Evolutionary conservation across 2,888 invertebrate species (phyloP), one percentile per base, ranked within the genome.

Genomic region (Dryobotodes eremita): DNA sequence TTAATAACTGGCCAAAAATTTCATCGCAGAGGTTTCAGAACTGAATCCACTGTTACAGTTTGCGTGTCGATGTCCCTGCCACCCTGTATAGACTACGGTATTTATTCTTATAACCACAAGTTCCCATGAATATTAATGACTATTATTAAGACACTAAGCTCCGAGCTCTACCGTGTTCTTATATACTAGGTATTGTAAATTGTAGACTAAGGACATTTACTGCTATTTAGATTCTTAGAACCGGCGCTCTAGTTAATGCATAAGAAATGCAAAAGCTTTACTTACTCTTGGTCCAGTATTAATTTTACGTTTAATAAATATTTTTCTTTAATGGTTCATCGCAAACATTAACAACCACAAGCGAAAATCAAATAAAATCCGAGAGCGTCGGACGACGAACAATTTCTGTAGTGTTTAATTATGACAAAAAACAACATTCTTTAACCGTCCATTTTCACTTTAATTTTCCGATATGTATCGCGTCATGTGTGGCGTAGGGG

Each of bases 391-490:
- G 23, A 75, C 36, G 11, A n/a, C 13, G 23, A 61, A 65, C 50
- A 70, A 74, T 70, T 70, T 74, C 57, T 70, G 31, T 26, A 57
- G 7, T 48, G 62, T 71, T 66, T 64, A 73, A 80, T 77, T 70
- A 78, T 26, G 31, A 50, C 31, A 23, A 53, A 48, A 68, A 82
- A 77, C 75, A 0, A 71, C 69, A 70, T 65, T 61, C 23, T 46
- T 42, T 62, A 17, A 26, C 17, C 23, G 36, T 53, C 46, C 66
- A 74, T 79, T 80, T 77, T 71, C 65, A 77, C 26, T 86, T 81
- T 71, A 68, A 82, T 83, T 80, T 80, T 68, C 53, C 74, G 62
- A 83, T 55, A 80, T 79, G 82, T 88, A 88, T 89, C 76, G 84
- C 48, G 55, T 57, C 57, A 62, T 66, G 70, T 71, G 53, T 64